Evolutionary conservation across 1,140 invertebrate species (phyloP).

Genomic region (Bombus turneri): DNA sequence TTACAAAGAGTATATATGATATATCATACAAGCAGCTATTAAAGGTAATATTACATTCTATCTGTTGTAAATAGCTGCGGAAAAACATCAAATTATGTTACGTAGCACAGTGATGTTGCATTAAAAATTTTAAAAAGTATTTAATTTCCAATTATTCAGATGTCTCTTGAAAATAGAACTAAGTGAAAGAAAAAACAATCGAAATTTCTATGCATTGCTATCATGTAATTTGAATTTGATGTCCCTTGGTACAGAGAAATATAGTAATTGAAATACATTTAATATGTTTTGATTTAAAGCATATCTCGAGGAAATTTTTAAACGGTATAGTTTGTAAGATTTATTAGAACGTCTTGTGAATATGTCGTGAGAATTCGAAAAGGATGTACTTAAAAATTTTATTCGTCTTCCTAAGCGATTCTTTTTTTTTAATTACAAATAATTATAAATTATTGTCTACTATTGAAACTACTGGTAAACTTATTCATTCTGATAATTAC

Average conservation of each 20-base stretch:
- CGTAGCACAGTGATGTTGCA: not conserved
- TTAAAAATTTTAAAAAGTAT: not conserved
- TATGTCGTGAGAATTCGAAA: not conserved
- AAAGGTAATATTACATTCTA: slow-evolving; percentile 16
- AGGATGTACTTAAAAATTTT: slow-evolving; percentile 29
- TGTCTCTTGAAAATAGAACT: not conserved
- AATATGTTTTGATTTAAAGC: not conserved
- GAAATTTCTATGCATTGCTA: slow-evolving; percentile 19
- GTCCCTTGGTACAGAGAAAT: slow-evolving; percentile 22
- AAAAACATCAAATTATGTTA: slow-evolving; percentile 44
- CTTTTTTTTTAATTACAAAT: not conserved
- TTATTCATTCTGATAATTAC: not conserved
- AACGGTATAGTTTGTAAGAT: slow-evolving; percentile 17
- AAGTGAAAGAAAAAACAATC: not conserved
- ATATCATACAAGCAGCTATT: slow-evolving; percentile 45
- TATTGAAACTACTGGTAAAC: not conserved
- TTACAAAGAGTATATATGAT: slow-evolving; percentile 28
- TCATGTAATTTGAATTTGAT: slow-evolving; percentile 32
- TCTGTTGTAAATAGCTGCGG: slow-evolving; percentile 8
- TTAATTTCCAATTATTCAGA: not conserved
- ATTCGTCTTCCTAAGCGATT: not conserved
- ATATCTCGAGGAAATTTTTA: not conserved
- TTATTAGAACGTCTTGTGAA: not conserved
- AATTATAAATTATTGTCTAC: not conserved
- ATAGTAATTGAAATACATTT: slow-evolving; percentile 18